Percentiles rank a stretch among this genome's conserved stretches.
Evolutionary conservation across 2,113 vertebrate genomes (phyloP).

Genomic region (Microtus richardsoni): DNA sequence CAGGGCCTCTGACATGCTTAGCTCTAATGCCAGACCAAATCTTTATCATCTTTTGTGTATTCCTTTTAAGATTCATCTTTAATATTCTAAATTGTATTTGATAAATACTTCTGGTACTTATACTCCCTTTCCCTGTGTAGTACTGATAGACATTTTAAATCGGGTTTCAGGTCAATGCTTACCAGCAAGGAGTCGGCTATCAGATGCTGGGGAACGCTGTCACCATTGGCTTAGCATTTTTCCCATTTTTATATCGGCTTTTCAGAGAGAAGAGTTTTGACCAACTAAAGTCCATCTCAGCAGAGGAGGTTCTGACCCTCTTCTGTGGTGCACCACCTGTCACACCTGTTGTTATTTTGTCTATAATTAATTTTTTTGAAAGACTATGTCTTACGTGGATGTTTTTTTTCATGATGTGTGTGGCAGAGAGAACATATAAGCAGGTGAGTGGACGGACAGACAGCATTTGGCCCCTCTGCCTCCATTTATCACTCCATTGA

Average conservation of each 20-base stretch:
- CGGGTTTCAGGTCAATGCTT: conserved; percentile 92
- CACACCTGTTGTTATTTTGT: conserved; percentile 83
- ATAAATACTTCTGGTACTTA: neutral
- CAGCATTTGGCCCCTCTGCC: neutral
- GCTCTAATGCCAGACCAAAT: neutral
- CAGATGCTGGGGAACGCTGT: conserved; percentile 93
- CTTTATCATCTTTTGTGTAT: conserved; percentile 5
- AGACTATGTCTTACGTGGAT: conserved; percentile 95
- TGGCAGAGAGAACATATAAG: conserved; percentile 98
- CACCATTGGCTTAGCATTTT: conserved; percentile 90
- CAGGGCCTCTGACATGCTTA: neutral
- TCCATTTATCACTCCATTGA: neutral
- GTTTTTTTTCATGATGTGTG: conserved; percentile 99
- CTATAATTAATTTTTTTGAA: conserved; percentile 92
- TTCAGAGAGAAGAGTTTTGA: conserved; percentile 89
- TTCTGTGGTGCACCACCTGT: conserved; percentile 88
- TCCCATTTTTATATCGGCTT: conserved; percentile 94
- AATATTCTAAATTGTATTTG: conserved; percentile 16
- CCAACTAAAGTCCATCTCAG: conserved; percentile 87
- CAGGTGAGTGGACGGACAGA: conserved; percentile 88
- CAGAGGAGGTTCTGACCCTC: conserved; percentile 87
- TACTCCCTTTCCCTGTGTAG: neutral
- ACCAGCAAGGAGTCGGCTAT: conserved; percentile 95
- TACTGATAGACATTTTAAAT: conserved; percentile 59
- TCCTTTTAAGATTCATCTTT: conserved; percentile 49